Percentiles rank a stretch among this genome's conserved stretches.
phyloP scores from a whole-genome alignment of 2,113 vertebrate species.

The Chionis minor region DNA sequence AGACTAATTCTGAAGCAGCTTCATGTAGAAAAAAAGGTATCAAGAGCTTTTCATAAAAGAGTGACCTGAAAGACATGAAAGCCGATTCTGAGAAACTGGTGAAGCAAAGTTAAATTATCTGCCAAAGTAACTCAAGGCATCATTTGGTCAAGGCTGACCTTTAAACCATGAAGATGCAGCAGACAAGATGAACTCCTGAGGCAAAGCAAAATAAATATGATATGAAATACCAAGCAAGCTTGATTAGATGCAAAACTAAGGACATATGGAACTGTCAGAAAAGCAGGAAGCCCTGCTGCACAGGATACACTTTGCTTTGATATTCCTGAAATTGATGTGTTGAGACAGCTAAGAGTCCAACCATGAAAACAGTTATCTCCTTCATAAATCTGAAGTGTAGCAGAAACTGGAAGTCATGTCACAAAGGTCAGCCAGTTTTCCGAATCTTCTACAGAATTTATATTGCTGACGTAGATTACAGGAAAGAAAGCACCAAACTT shows the following conservation, averaged over 20 bases:
- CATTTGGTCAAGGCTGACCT: background rate
- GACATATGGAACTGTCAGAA: slow-evolving; percentile 37
- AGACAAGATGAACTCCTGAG: background rate
- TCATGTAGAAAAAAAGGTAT: background rate
- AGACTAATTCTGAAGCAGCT: background rate
- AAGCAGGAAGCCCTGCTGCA: background rate
- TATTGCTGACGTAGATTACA: background rate
- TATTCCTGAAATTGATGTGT: background rate
- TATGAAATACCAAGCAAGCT: background rate
- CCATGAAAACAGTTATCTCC: background rate
- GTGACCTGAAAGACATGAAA: background rate
- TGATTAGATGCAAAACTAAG: slow-evolving; percentile 18
- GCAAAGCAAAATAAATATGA: slow-evolving; percentile 8
- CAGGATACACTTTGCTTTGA: background rate
- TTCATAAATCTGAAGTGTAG: background rate
- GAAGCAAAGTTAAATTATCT: background rate
- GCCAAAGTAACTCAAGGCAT: background rate
- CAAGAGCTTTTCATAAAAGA: background rate
- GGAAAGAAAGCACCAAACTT: background rate
- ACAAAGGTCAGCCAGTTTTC: background rate
- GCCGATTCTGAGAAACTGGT: background rate
- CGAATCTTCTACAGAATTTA: background rate
- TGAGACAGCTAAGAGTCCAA: background rate
- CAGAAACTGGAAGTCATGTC: background rate
- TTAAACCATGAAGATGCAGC: background rate